These are phyloP conservation scores for Aphaenogaster floridana DNA, from an alignment of 1,140 invertebrate species.

Conservation along the genomic window DNA sequence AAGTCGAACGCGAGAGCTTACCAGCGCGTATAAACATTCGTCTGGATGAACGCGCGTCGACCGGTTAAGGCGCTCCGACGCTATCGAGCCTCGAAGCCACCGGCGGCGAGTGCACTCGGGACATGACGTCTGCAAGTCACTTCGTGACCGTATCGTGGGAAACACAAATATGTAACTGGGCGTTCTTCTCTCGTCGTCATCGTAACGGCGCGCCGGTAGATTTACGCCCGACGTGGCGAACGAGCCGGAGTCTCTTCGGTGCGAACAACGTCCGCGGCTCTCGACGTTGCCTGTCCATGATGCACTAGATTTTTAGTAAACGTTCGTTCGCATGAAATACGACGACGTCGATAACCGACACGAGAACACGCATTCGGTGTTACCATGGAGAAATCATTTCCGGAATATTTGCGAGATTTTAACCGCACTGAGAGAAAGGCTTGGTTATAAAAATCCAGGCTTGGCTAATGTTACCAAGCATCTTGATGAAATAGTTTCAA, in stretches of 20 bases:
- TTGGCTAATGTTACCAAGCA: too few relatives aligned
- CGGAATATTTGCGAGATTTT: neutral
- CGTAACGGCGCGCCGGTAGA: slow-evolving; percentile 47
- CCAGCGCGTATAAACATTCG: slow-evolving; percentile 80
- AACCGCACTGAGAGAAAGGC: neutral
- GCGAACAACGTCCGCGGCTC: neutral
- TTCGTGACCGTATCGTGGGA: slow-evolving; percentile 85
- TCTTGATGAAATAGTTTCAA: too few relatives aligned
- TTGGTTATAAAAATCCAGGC: too few relatives aligned
- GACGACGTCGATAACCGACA: neutral
- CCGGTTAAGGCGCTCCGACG: slow-evolving; percentile 64
- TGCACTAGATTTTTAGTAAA: slow-evolving; percentile 18
- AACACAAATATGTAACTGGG: slow-evolving; percentile 82
- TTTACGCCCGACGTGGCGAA: slow-evolving; percentile 54
- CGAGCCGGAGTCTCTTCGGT: neutral
- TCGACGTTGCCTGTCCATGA: neutral
- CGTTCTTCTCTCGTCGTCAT: slow-evolving; percentile 44
- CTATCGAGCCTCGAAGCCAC: slow-evolving; percentile 72
- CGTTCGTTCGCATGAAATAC: slow-evolving; percentile 28
- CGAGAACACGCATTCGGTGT: neutral
- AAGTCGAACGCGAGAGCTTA: slow-evolving; percentile 64
- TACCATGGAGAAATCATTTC: neutral
- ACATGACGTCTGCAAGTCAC: slow-evolving; percentile 83
- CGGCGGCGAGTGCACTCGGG: slow-evolving; percentile 79
- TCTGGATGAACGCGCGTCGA: slow-evolving; percentile 58